These are phyloP conservation scores for Gobio gobio DNA, from an alignment of 2,113 vertebrate genomes.

Conservation along the genomic window DNA sequence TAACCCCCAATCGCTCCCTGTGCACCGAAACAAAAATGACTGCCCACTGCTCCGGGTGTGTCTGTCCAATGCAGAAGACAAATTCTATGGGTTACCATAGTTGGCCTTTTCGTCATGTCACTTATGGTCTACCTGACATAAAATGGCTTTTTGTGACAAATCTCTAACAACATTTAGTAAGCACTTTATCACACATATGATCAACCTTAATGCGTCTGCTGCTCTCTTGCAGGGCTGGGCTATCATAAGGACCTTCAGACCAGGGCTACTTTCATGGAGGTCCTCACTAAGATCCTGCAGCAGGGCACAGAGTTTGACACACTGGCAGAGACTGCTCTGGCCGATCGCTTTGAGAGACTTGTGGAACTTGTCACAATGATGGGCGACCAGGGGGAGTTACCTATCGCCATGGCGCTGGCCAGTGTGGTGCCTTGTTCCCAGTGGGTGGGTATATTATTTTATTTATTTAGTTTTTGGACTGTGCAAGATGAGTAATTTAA, in stretches of 20 bases:
- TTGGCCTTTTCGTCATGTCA: too few relatives aligned
- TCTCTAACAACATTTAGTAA: not conserved
- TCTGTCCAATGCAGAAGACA: too few relatives aligned
- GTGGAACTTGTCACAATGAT: constrained; percentile 98
- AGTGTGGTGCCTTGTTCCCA: constrained; percentile 97
- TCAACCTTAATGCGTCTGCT: not conserved
- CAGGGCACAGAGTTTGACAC: constrained; percentile 99
- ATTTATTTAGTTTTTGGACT: not conserved
- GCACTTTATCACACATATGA: not conserved
- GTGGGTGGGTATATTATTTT: constrained; percentile 82
- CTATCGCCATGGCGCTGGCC: constrained; percentile 97
- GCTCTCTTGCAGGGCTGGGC: constrained; percentile 81
- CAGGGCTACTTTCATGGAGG: constrained; percentile 97
- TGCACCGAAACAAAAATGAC: too few relatives aligned
- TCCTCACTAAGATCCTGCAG: constrained; percentile 96
- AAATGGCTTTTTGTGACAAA: not conserved
- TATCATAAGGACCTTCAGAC: constrained; percentile 98
- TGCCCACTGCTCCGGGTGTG: too few relatives aligned
- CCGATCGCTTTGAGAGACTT: constrained; percentile 94
- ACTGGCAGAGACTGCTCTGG: constrained; percentile 91
- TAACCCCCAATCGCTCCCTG: too few relatives aligned
- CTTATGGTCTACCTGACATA: not conserved
- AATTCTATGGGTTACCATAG: too few relatives aligned
- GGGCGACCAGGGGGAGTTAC: constrained; percentile 97
- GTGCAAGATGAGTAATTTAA: not conserved